Base-by-base conservation (phyloP, 2,113 vertebrate species). In the Ageneiosus marmoratus region DNA sequence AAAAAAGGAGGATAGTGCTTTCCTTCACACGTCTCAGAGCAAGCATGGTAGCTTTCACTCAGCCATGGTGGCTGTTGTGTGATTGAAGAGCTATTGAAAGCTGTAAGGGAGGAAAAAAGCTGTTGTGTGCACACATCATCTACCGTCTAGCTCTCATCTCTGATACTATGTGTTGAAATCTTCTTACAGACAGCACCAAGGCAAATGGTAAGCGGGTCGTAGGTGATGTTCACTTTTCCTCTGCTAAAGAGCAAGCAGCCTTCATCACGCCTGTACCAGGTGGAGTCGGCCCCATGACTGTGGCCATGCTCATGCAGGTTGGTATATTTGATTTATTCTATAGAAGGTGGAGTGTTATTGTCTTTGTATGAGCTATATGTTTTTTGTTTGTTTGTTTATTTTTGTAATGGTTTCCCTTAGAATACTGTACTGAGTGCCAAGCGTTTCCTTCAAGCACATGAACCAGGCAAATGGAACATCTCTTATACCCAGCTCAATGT, bases 281-380 rank as follows among this genome's bases (percentile, higher is more conserved):
- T 0, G 98, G 98, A 0, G 97, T 99, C 0, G 98, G 98, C 29
- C 98, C 98, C 41, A 99, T 99, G 98, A 99, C 98, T 0, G 98
- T 99, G 29, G 98, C 97, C 29, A 99, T 99, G 98, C 93, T 99
- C 29, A 99, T 99, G 98, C 94, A 95, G 94, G 98, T 99, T 90
- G 13, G n/a, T n/a, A n/a, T n/a, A n/a, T n/a, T n/a, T n/a, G n/a
- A n/a, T n/a, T 37, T 60, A 13, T 50, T 63, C 2, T 32, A 10
- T 9, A 63, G 22, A 32, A 18, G 20, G 15, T 3, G 8, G 27
- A 1, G 12, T 67, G 1, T 41, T 20, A 29, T 27, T 62, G 3
- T 27, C 24, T 65, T 32, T 18, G 4, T 76, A 20, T 51, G 37
- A 41, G 8, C 69, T 75, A 13, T 69, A 7, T 18, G 1, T 4